Base-by-base conservation (phyloP, 2,888 invertebrate species). In the Pasiphila rectangulata region DNA sequence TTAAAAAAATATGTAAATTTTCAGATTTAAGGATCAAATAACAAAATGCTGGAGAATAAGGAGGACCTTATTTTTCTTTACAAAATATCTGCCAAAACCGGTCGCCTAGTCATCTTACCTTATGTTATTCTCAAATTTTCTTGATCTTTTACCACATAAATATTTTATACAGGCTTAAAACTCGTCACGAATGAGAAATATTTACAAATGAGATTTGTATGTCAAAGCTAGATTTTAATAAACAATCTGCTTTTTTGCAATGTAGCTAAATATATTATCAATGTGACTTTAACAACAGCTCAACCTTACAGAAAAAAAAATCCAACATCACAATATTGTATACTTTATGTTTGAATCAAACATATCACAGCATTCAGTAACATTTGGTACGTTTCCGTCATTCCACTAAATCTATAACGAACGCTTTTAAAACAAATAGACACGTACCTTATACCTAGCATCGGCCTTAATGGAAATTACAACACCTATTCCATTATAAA, bases 311-410 rank as follows among this genome's bases (percentile, higher is more conserved):
- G 23, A 37, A 36, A 43, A 41, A 24, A 23, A 35, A 15, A 30
- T 19, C 20, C 37, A 34, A 30, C 40, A 38, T 42, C 30, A 45
- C 29, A 39, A 32, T 35, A 46, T 38, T 41, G 15, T 32, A 40
- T 30, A 40, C 29, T 29, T 38, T 42, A 41, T 46, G 35, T 55
- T 44, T 60, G 38, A 39, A 39, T 10, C 66, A 67, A 74, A 69
- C 69, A 66, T 71, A 75, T 77, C 76, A 78, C 77, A 77, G 75
- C 67, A 65, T 64, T 62, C 67, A 61, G 59, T 59, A 57, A 41
- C 48, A 55, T 69, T 63, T 67, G 65, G 65, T 70, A 63, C 57
- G 47, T 57, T 59, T 54, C 54, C 46, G 51, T 51, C 54, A 50
- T 57, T 53, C 53, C 52, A 42, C 45, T 56, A 43, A 40, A 20